phyloP scores from a whole-genome alignment of 2,888 invertebrate species.

The Crepidodera aurea region DNA sequence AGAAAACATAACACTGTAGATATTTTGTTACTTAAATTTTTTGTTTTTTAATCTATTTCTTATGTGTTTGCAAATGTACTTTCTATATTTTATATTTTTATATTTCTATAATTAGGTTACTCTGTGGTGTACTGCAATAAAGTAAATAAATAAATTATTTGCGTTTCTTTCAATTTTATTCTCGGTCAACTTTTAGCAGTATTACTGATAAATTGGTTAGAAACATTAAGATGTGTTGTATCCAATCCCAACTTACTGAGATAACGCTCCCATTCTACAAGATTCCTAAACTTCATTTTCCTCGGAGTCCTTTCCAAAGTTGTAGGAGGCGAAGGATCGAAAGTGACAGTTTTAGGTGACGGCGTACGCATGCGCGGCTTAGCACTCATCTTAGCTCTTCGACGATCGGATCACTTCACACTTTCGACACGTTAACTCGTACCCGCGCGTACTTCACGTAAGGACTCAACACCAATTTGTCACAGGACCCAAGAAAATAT shows the following conservation, averaged over 20 bases:
- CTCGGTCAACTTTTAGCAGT: no score
- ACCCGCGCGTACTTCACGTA: background rate
- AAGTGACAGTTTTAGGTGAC: conserved; percentile 72
- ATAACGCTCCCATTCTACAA: conserved; percentile 64
- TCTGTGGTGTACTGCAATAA: no score
- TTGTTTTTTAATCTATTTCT: no score
- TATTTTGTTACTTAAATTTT: no score
- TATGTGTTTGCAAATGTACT: no score
- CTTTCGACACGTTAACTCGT: conserved; percentile 1
- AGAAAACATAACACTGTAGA: no score
- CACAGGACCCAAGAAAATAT: background rate
- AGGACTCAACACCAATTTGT: background rate
- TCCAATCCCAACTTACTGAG: conserved; percentile 62
- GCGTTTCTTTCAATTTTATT: no score
- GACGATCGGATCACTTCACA: conserved; percentile 8
- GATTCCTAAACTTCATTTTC: conserved; percentile 53
- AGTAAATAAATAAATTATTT: no score
- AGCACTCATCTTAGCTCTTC: conserved; percentile 62
- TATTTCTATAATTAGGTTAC: no score
- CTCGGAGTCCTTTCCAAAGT: conserved; percentile 64
- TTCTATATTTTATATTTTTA: no score
- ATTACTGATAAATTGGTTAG: no score
- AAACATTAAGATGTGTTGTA: no score
- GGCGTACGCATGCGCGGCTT: conserved; percentile 71
- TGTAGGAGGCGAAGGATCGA: conserved; percentile 69